Conservation (phyloP, 2,113 vertebrate species). For the Leucosticte australis region DNA sequence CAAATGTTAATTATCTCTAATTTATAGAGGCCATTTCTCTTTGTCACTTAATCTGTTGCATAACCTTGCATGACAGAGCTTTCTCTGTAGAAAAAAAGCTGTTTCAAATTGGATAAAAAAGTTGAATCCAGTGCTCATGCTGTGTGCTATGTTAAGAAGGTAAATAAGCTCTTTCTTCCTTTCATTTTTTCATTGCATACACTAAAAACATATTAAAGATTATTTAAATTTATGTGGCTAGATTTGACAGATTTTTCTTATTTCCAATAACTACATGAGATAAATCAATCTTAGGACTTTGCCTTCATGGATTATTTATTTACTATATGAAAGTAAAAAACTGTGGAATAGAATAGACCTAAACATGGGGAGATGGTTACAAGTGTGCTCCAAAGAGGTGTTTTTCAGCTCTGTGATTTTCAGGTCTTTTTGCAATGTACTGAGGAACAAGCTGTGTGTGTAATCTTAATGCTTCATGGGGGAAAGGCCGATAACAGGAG, state of each 20-base stretch:
- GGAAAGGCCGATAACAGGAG: fast-evolving
- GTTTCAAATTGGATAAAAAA: neutral
- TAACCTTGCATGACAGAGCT: neutral
- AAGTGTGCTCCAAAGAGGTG: neutral
- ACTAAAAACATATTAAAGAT: neutral
- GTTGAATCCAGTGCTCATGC: neutral
- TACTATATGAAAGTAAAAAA: neutral
- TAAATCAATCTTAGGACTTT: neutral
- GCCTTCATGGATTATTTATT: neutral
- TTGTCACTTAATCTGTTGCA: neutral
- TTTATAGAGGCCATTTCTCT: neutral
- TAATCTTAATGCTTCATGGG: neutral
- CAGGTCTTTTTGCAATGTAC: neutral
- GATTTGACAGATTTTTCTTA: neutral
- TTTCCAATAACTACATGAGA: neutral
- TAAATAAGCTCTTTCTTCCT: neutral
- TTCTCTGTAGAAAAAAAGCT: neutral
- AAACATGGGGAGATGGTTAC: neutral
- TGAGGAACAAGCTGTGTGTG: neutral
- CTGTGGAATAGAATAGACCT: neutral
- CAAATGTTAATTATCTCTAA: neutral
- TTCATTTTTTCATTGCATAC: neutral
- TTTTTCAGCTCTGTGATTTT: neutral
- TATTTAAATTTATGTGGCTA: neutral
- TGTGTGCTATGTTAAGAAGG: neutral